Conservation (phyloP, 2,888 invertebrate genomes). For the Lycaena phlaeas region DNA sequence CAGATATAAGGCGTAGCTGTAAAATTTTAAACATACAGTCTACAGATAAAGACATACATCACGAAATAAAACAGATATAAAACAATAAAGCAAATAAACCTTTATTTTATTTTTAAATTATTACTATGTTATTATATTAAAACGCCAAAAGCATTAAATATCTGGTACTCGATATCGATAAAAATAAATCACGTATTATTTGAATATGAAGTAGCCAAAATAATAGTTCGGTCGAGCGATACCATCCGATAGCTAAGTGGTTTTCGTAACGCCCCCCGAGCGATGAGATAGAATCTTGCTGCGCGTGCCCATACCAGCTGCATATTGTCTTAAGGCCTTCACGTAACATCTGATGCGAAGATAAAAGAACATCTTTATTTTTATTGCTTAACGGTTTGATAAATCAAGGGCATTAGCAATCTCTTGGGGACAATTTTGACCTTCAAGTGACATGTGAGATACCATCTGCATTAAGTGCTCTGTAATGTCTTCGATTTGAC, state of each 20-base stretch:
- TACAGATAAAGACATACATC: too few species aligned
- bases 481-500: background rate
- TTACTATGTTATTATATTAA: background rate
- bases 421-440: constrained; percentile 48
- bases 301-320: constrained; percentile 42
- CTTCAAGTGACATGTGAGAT: constrained; percentile 38
- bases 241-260: constrained; percentile 65
- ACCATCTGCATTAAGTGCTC: constrained; percentile 5
- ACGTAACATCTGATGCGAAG: background rate
- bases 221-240: constrained; percentile 50
- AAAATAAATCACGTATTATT: constrained; percentile 40
- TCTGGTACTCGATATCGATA: constrained; percentile 8
- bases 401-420: constrained; percentile 50
- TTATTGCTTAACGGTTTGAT: constrained; percentile 37
- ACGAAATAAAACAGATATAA: too few species aligned
- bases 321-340: constrained; percentile 37
- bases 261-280: constrained; percentile 66
- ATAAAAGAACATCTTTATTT: background rate
- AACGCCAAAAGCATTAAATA: background rate
- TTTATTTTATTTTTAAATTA: background rate
- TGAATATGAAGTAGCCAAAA: constrained; percentile 59
- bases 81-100: background rate
- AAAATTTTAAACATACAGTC: too few species aligned
- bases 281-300: constrained; percentile 46
- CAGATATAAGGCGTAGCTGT: too few species aligned